Evolutionary conservation across 2,888 invertebrate species (phyloP).

Genomic region (Unio delphinus): DNA sequence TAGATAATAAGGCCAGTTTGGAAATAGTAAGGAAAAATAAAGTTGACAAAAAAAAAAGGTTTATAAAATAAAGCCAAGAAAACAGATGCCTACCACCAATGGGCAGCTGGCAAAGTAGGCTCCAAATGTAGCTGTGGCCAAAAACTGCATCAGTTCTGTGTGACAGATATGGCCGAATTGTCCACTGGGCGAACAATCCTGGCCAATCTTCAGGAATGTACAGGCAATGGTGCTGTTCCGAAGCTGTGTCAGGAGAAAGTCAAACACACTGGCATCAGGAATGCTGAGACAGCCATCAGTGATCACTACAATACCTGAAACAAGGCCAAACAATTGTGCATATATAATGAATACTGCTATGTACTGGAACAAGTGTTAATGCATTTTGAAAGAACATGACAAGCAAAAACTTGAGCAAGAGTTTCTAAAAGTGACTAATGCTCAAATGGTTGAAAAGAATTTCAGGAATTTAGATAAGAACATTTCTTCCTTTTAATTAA

Average conservation of each 20-base stretch:
- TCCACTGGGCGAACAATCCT: slow-evolving; percentile 76
- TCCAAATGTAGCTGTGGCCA: slow-evolving; percentile 83
- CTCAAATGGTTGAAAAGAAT: no score
- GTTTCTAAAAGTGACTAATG: no score
- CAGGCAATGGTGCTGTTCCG: slow-evolving; percentile 82
- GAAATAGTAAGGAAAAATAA: no score
- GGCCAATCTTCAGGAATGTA: slow-evolving; percentile 82
- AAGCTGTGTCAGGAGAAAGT: slow-evolving; percentile 81
- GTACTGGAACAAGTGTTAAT: not conserved
- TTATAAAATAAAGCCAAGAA: no score
- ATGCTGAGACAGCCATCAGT: slow-evolving; percentile 83
- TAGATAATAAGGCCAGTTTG: no score
- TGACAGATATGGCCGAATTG: slow-evolving; percentile 82
- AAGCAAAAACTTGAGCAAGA: not conserved
- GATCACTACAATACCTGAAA: slow-evolving; percentile 78
- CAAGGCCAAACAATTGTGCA: not conserved
- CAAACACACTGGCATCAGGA: slow-evolving; percentile 82
- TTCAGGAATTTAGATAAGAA: no score
- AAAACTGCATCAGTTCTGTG: slow-evolving; percentile 82
- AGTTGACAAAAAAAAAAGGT: no score
- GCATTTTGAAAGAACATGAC: not conserved
- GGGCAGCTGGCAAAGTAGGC: slow-evolving; percentile 78
- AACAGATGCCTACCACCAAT: slow-evolving; percentile 64
- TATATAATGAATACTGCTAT: not conserved
- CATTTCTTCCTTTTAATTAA: no score